phyloP scores from a whole-genome alignment of 2,113 vertebrate species.

The Lota lota region DNA sequence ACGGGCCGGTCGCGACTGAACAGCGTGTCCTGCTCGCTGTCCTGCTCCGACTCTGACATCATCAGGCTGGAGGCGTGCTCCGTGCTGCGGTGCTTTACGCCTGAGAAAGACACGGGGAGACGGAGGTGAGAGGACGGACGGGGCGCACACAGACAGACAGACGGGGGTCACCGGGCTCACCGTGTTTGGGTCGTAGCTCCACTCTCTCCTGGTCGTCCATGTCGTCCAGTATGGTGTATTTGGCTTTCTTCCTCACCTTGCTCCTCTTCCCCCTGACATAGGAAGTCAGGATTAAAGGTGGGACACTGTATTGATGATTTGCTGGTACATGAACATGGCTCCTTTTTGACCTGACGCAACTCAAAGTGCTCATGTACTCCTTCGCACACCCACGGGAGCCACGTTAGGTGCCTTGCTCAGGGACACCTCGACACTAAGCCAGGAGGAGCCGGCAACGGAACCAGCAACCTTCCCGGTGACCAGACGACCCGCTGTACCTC shows the following conservation, averaged over 20 bases:
- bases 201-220: slow-evolving; percentile 90
- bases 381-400: too few relatives aligned
- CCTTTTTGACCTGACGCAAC: too few relatives aligned
- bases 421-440: too few relatives aligned
- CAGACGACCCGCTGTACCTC: too few relatives aligned
- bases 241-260: slow-evolving; percentile 79
- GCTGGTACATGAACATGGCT: too few relatives aligned
- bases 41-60: slow-evolving; percentile 91
- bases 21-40: slow-evolving; percentile 85
- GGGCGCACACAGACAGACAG: not conserved
- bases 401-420: too few relatives aligned
- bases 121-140: not conserved
- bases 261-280: not conserved
- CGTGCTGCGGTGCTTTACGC: slow-evolving; percentile 88
- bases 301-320: too few relatives aligned
- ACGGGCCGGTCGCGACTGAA: slow-evolving; percentile 80
- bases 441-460: too few relatives aligned
- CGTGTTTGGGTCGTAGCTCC: slow-evolving; percentile 86
- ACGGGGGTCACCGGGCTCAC: slow-evolving; percentile 55
- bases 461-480: too few relatives aligned
- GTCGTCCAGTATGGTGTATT: slow-evolving; percentile 87
- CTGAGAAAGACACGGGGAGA: slow-evolving; percentile 53
- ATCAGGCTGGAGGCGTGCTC: slow-evolving; percentile 92
- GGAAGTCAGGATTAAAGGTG: too few relatives aligned
- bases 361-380: too few relatives aligned